A percentile compares a stretch with the other conserved stretches of the same genome.
Evolutionary conservation across 2,113 vertebrate genomes (phyloP).

Genomic region (Neotragus pygmaeus): DNA sequence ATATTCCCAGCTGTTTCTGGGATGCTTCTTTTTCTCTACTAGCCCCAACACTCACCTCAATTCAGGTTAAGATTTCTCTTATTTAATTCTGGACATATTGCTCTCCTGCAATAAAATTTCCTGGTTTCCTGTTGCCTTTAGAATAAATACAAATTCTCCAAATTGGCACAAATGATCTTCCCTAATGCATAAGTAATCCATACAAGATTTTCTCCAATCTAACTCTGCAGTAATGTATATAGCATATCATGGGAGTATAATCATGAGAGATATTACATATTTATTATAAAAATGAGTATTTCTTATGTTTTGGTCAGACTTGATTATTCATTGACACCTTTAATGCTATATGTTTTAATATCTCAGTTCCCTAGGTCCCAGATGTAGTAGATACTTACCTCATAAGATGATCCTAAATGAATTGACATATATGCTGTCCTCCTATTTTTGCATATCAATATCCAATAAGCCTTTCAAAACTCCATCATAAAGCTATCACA

Average conservation of each 20-base stretch:
- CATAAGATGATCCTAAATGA: background rate
- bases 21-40: background rate
- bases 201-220: background rate
- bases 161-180: background rate
- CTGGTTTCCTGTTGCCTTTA: background rate
- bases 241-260: background rate
- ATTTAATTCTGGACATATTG: background rate
- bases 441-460: background rate
- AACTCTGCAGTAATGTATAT: background rate
- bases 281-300: background rate
- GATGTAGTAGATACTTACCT: background rate
- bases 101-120: background rate
- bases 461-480: background rate
- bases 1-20: background rate
- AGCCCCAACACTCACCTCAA: background rate
- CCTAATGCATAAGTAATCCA: background rate
- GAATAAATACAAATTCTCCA: background rate
- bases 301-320: background rate
- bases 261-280: background rate
- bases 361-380: background rate
- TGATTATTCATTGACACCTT: background rate
- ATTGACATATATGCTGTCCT: background rate
- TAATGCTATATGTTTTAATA: background rate
- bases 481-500: background rate
- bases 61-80: background rate